phyloP scores from a whole-genome alignment of 2,888 invertebrate genomes.

The Alitta virens region DNA sequence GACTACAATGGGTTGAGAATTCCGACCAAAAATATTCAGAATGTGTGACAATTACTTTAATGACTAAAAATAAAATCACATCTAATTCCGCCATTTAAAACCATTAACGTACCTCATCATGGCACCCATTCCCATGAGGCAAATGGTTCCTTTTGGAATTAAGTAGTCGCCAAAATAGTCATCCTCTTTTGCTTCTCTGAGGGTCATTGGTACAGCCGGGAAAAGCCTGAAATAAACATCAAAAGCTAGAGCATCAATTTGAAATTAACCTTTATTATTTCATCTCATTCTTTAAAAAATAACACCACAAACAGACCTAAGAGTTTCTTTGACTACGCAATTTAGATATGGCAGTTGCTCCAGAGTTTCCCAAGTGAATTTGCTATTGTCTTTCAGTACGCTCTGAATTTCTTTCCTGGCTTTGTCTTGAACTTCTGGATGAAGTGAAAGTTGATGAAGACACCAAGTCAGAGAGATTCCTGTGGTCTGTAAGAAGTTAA shows the following conservation, averaged over 20 bases:
- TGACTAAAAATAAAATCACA: slow-evolving; percentile 2
- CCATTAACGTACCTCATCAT: slow-evolving; percentile 1
- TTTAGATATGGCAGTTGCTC: background rate
- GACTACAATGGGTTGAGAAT: background rate
- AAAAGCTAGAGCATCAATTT: background rate
- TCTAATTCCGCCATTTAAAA: slow-evolving; percentile 4
- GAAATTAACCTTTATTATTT: background rate
- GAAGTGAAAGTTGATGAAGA: background rate
- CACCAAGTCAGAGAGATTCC: background rate
- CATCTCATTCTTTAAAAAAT: background rate
- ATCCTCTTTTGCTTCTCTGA: background rate
- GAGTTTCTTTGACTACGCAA: background rate
- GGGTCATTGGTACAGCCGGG: background rate
- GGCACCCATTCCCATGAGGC: background rate
- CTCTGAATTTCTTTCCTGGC: background rate
- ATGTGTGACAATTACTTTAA: background rate
- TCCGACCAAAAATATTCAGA: background rate
- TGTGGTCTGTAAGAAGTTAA: background rate
- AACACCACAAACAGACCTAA: background rate
- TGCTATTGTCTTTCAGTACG: background rate
- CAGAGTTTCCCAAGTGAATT: background rate
- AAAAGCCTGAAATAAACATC: background rate
- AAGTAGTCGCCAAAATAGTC: background rate
- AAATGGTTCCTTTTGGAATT: background rate
- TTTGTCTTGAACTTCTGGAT: background rate